Percentiles rank a stretch among this genome's conserved stretches.
phyloP scores from a whole-genome alignment of 2,888 invertebrate species.

The Xylota segnis region DNA sequence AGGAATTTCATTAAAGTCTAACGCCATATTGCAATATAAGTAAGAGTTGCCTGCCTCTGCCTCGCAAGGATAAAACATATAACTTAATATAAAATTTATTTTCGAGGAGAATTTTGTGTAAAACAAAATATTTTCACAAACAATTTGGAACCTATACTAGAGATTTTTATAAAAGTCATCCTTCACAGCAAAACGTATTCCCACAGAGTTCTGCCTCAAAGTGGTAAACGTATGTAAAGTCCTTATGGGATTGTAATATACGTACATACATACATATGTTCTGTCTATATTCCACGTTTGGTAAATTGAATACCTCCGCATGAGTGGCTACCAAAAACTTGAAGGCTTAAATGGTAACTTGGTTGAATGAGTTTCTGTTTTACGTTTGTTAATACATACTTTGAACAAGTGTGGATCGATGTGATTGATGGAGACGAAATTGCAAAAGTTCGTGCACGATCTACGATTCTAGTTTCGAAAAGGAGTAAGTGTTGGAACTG shows the following conservation, averaged over 20 bases:
- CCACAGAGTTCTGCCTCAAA: background rate
- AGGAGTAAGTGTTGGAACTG: too few species aligned
- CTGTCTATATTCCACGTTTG: constrained; percentile 25
- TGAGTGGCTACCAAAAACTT: constrained; percentile 57
- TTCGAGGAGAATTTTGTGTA: background rate
- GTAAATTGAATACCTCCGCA: constrained; percentile 29
- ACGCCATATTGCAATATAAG: constrained; percentile 46
- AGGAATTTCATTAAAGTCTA: constrained; percentile 63
- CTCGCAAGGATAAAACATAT: constrained; percentile 12
- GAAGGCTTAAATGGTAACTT: constrained; percentile 47
- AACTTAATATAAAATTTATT: constrained; percentile 9
- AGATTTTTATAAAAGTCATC: constrained; percentile 2
- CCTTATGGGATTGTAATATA: constrained; percentile 40
- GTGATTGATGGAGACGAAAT: constrained; percentile 2
- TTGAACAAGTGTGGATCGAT: constrained; percentile 8
- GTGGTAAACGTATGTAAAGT: constrained; percentile 35
- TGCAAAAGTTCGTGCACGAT: too few species aligned
- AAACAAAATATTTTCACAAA: background rate
- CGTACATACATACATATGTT: too few species aligned
- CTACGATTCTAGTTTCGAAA: too few species aligned
- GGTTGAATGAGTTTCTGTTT: constrained; percentile 44
- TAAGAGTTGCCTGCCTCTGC: background rate
- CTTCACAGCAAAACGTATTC: background rate
- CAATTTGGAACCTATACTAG: background rate
- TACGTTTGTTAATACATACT: background rate